These are phyloP conservation scores for Phrynocephalus forsythii DNA, from an alignment of 2,797 vertebrate species.

Conservation along the genomic window DNA sequence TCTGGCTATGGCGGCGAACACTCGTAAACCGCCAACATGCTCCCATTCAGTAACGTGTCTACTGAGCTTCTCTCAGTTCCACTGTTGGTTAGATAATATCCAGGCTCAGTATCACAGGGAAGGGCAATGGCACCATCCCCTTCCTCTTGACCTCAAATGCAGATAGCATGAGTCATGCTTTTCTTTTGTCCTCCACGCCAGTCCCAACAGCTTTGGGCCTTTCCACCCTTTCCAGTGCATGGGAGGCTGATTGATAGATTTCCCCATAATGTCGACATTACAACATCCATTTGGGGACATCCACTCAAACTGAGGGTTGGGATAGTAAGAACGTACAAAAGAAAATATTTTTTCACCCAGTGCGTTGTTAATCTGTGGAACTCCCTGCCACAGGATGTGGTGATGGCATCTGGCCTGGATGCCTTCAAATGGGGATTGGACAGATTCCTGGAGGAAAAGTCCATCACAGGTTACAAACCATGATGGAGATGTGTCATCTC, in stretches of 20 bases:
- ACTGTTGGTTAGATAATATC: slow-evolving; percentile 1
- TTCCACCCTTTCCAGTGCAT: background rate
- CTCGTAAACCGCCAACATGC: slow-evolving; percentile 19
- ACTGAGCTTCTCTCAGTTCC: slow-evolving; percentile 2
- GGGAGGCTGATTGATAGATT: background rate
- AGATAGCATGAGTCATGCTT: background rate
- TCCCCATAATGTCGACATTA: background rate
- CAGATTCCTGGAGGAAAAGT: too few species aligned
- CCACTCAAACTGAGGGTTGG: too few species aligned
- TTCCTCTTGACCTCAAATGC: slow-evolving; percentile 22
- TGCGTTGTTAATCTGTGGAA: too few species aligned
- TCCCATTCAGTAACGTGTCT: slow-evolving; percentile 37
- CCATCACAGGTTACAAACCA: too few species aligned
- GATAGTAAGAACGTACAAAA: too few species aligned
- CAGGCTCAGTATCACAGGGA: slow-evolving; percentile 6
- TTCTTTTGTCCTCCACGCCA: background rate
- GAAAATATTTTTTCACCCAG: too few species aligned
- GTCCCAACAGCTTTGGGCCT: background rate
- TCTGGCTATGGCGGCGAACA: slow-evolving; percentile 25
- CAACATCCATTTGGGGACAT: too few species aligned
- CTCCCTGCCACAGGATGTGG: too few species aligned
- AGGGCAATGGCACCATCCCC: slow-evolving; percentile 24
- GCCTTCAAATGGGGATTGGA: too few species aligned
- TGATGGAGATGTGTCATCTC: too few species aligned
- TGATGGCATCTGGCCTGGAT: too few species aligned